Conservation (phyloP, 2,797 vertebrate species). For the Neosilurus hyrtlii region DNA sequence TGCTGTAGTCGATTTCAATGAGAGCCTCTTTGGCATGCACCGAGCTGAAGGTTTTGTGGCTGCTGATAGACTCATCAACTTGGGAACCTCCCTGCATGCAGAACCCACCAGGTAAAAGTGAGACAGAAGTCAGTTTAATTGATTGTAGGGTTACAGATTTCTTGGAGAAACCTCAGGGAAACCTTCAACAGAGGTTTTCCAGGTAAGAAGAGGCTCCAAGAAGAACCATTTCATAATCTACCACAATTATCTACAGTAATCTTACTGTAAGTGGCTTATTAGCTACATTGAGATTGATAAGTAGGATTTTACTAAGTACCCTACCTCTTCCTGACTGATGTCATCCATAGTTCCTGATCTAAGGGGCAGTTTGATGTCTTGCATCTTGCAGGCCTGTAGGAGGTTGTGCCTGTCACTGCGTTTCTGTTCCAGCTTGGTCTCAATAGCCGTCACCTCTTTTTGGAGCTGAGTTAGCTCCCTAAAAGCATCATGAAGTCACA, state of each 20-base stretch:
- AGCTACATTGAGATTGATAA: background rate
- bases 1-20: constrained; percentile 91
- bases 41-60: constrained; percentile 86
- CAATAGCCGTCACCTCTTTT: constrained; percentile 93
- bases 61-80: constrained; percentile 78
- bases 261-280: background rate
- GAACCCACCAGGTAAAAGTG: background rate
- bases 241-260: background rate
- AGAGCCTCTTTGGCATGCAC: constrained; percentile 89
- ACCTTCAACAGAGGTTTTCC: background rate
- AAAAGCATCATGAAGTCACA: constrained; percentile 14
- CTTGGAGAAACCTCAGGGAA: background rate
- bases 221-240: background rate
- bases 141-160: background rate
- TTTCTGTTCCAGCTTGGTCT: constrained; percentile 95
- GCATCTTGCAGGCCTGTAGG: constrained; percentile 95
- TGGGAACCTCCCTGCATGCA: constrained; percentile 77
- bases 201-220: too few species aligned
- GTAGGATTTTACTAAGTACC: background rate
- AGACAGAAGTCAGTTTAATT: background rate
- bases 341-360: constrained; percentile 93
- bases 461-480: constrained; percentile 95
- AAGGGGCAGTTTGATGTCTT: constrained; percentile 89
- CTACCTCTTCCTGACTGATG: constrained; percentile 89
- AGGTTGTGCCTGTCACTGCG: constrained; percentile 93